Evolutionary conservation across 1,140 invertebrate genomes (phyloP), one percentile per base, ranked within the genome.

Genomic region (Conopomorpha cramerella): DNA sequence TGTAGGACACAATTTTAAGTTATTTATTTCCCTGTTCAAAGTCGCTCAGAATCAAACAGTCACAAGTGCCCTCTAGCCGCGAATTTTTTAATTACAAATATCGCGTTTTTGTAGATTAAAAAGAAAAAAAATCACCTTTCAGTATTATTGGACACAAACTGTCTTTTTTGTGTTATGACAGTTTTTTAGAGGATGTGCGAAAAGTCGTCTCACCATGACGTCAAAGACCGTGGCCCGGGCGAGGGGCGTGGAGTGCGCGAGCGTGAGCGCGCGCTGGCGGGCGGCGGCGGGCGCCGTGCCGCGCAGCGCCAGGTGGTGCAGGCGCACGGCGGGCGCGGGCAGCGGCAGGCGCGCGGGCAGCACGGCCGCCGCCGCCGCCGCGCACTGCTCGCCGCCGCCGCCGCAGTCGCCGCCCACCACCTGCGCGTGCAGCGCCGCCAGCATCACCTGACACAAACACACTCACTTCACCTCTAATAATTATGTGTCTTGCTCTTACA

Each of bases 161-260:
- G n/a, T n/a, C n/a, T n/a, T n/a, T n/a, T n/a, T n/a, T n/a, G n/a
- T n/a, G n/a, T n/a, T n/a, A n/a, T n/a, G n/a, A n/a, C n/a, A n/a
- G n/a, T n/a, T n/a, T n/a, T n/a, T n/a, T n/a, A n/a, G n/a, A n/a
- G n/a, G n/a, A n/a, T n/a, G n/a, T n/a, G n/a, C n/a, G n/a, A n/a
- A n/a, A n/a, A n/a, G n/a, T n/a, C n/a, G n/a, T 45, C 52, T 70
- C 71, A 91, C 88, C 84, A 93, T 93, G 15, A 97, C 95, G 67
- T 96, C 93, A 70, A 95, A 98, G 46, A 98, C 91, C 3, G 93
- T 95, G 2, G 94, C 92, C 46, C 90, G 86, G 47, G 96, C 92
- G 27, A 97, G 78, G 6, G 92, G 92, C 94, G 94, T 97, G 31
- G 89, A 91, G 63, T 93, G 89, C 35, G 97, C 92, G 3, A 97